Percentiles rank a stretch among this genome's conserved stretches.
Conservation (phyloP, 2,113 vertebrate species). For the Sminthopsis crassicaudata region DNA sequence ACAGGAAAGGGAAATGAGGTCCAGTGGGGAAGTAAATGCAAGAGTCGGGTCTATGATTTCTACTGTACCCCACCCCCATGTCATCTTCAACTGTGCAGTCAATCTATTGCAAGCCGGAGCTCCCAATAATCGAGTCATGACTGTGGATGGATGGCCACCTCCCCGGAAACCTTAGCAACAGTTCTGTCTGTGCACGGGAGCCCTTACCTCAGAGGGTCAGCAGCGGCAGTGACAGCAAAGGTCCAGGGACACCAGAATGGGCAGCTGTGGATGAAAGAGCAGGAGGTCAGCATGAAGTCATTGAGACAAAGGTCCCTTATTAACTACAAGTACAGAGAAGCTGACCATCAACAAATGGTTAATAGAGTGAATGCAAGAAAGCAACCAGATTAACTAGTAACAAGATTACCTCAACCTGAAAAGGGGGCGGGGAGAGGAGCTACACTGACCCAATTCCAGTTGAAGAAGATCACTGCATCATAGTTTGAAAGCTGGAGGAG, state of each 20-base stretch:
- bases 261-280: conserved; percentile 54
- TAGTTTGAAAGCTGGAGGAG: not conserved
- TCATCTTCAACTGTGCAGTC: too few species aligned
- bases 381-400: not conserved
- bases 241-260: not conserved
- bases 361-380: not conserved
- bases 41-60: too few species aligned
- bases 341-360: not conserved
- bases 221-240: not conserved
- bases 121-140: not conserved
- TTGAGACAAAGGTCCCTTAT: not conserved
- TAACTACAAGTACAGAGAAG: not conserved
- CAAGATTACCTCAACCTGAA: not conserved
- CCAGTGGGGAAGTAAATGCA: not conserved
- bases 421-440: too few species aligned
- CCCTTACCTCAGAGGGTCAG: conserved; percentile 59
- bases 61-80: too few species aligned
- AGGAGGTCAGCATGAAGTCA: conserved; percentile 2
- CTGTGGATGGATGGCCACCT: not conserved
- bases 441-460: too few species aligned
- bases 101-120: not conserved
- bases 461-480: not conserved
- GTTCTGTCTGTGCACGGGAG: not conserved
- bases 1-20: not conserved
- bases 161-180: not conserved